These are phyloP conservation scores for Dendrolimus punctatus DNA, from an alignment of 1,140 invertebrate species.

Conservation along the genomic window DNA sequence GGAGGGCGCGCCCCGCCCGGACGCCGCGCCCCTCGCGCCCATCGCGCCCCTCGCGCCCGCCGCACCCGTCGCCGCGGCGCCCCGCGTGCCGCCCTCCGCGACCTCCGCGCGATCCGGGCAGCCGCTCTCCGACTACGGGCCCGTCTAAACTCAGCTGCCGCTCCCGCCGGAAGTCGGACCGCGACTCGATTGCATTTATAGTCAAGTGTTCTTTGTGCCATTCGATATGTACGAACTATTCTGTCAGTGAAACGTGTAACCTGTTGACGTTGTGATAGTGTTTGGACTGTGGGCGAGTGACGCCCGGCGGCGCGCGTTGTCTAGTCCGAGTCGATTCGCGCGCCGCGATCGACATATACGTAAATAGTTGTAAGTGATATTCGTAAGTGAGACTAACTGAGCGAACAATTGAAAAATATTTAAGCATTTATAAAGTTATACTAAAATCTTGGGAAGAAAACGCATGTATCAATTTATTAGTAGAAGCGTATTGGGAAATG, in stretches of 20 bases:
- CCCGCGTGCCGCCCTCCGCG: slow-evolving; percentile 27
- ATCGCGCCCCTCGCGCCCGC: slow-evolving; percentile 9
- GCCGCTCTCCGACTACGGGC: slow-evolving; percentile 59
- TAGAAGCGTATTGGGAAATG: no score
- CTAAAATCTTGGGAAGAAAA: no score
- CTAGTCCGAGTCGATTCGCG: slow-evolving; percentile 49
- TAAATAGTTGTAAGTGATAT: slow-evolving; percentile 33
- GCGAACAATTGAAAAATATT: not conserved
- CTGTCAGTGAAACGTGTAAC: not conserved
- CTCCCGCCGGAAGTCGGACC: not conserved
- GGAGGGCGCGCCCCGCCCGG: slow-evolving; percentile 29
- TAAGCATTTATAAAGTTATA: no score
- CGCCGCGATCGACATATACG: slow-evolving; percentile 42
- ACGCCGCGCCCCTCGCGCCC: slow-evolving; percentile 21
- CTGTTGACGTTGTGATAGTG: no score
- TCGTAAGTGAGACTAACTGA: not conserved
- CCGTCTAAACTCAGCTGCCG: slow-evolving; percentile 25
- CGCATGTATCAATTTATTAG: no score
- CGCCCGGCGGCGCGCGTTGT: slow-evolving; percentile 30
- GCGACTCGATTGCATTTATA: no score
- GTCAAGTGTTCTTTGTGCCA: slow-evolving; percentile 3
- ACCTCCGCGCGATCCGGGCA: slow-evolving; percentile 33
- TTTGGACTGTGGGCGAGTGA: not conserved
- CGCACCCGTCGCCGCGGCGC: slow-evolving; percentile 73
- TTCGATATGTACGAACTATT: slow-evolving; percentile 1